Base-by-base conservation (phyloP, 2,113 vertebrate species). In the Etia nguti region DNA sequence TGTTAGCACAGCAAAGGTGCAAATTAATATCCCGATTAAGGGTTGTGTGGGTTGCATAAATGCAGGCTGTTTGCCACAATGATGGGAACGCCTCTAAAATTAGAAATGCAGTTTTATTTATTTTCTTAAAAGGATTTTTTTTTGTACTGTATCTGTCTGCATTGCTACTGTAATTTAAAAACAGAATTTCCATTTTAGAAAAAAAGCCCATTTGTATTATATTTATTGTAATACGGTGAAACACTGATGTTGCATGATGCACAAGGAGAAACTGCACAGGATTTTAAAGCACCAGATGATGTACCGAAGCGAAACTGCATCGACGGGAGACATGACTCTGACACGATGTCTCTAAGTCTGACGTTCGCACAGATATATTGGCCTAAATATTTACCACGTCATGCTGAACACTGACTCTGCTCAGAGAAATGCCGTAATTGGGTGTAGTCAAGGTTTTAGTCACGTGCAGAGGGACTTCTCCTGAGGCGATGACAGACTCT, bases 401-500 rank as follows among this genome's bases (percentile, higher is more conserved):
- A 46, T 8, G 57, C 43, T 82, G 80, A 52, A 54, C 55, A 79
- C 20, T 65, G 59, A 65, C 82, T 89, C 54, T 38, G 80, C 60
- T 62, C 62, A 55, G 80, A 88, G 50, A 38, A 88, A 87, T 16
- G 6, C 68, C 36, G 1, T 90, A 83, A 90, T 80, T 82, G 81
- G 86, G 79, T 36, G 68, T 82, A 86, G 84, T 87, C 65, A 79
- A 86, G 84, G 82, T 87, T 91, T 91, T 81, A 84, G 82, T 86
- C 86, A n/a, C 87, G 80, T 80, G 82, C 70, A 79, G 70, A 62
- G 82, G 50, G 59, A 79, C 81, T 89, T 83, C 81, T 90, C 90
- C 75, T 70, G 65, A 82, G 85, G 92, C 80, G 4, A 86, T 81
- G 86, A 88, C 92, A 88, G 87, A 91, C 82, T 89, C 88, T 84